A percentile compares a stretch with the other conserved stretches of the same genome.
Evolutionary conservation across 92 coral and sea anemone species (phyloP).

Genomic region (Actinostola sp.): DNA sequence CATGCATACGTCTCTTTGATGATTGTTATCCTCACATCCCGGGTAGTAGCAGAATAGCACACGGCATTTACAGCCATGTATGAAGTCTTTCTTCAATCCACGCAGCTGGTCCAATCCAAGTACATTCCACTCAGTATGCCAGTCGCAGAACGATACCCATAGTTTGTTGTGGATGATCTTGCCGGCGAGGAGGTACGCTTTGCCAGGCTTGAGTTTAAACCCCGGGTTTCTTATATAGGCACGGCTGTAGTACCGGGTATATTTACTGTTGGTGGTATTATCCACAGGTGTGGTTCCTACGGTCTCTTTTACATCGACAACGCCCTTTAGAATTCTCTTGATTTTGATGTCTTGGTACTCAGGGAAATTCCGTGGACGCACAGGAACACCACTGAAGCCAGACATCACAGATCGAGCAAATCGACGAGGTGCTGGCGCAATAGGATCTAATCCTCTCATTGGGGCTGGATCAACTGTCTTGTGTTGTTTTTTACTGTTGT

Average conservation of each 20-base stretch:
- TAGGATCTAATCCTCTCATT: neutral
- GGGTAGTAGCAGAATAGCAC: conserved; percentile 50
- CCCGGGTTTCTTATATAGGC: conserved; percentile 26
- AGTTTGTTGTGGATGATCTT: conserved; percentile 59
- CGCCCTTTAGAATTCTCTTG: conserved; percentile 31
- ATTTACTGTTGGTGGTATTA: neutral
- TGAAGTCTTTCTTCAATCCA: conserved; percentile 58
- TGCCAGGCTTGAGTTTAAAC: conserved; percentile 45
- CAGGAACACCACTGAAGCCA: neutral
- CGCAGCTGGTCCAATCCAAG: conserved; percentile 47
- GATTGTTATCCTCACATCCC: conserved; percentile 24
- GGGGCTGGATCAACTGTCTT: conserved; percentile 1
- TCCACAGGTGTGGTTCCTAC: conserved; percentile 1
- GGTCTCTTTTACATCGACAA: conserved; percentile 6
- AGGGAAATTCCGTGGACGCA: neutral
- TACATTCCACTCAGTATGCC: conserved; percentile 61
- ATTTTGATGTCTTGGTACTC: conserved; percentile 29
- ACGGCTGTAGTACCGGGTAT: conserved; percentile 25
- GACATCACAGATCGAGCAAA: neutral
- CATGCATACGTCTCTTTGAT: conserved; percentile 13
- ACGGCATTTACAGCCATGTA: conserved; percentile 64
- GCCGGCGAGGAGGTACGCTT: conserved; percentile 73
- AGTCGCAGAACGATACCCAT: conserved; percentile 50
- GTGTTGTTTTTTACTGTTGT: neutral
- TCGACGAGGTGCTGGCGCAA: conserved; percentile 24